Conservation (phyloP, 2,113 vertebrate species). For the Ascaphus truei region DNA sequence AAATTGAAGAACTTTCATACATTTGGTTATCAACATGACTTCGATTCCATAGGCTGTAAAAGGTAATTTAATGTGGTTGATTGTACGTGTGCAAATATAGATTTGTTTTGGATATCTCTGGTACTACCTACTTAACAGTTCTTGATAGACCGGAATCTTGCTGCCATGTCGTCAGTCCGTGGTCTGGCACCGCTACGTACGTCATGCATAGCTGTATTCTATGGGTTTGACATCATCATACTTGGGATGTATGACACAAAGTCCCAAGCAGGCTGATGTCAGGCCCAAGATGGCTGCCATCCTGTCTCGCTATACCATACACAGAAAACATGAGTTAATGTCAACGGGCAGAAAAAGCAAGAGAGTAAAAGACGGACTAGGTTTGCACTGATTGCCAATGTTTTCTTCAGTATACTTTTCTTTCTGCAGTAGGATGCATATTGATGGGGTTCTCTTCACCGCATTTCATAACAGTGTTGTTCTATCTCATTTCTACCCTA, state of each 20-base stretch:
- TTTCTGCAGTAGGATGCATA: neutral
- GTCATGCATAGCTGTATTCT: constrained; percentile 56
- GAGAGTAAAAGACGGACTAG: constrained; percentile 4
- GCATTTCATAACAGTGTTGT: neutral
- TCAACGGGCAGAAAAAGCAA: neutral
- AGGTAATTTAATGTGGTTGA: no score
- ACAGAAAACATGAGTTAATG: constrained; percentile 1
- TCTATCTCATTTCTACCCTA: constrained; percentile 40
- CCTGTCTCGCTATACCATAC: constrained; percentile 51
- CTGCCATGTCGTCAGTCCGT: constrained; percentile 37
- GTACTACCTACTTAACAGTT: neutral
- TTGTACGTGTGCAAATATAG: no score
- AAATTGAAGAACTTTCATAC: no score
- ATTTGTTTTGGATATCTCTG: neutral
- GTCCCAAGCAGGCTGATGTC: constrained; percentile 64
- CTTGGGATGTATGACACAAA: constrained; percentile 64
- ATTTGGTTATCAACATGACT: no score
- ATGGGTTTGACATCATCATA: constrained; percentile 69
- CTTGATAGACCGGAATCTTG: constrained; percentile 19
- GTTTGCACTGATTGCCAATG: neutral
- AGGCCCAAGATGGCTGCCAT: constrained; percentile 62
- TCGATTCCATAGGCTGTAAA: no score
- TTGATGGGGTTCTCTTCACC: no score
- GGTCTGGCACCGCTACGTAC: constrained; percentile 41
- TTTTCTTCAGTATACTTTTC: neutral